A percentile compares a stretch with the other conserved stretches of the same genome.
phyloP scores from a whole-genome alignment of 2,797 vertebrate genomes.

The Antennarius maculatus region DNA sequence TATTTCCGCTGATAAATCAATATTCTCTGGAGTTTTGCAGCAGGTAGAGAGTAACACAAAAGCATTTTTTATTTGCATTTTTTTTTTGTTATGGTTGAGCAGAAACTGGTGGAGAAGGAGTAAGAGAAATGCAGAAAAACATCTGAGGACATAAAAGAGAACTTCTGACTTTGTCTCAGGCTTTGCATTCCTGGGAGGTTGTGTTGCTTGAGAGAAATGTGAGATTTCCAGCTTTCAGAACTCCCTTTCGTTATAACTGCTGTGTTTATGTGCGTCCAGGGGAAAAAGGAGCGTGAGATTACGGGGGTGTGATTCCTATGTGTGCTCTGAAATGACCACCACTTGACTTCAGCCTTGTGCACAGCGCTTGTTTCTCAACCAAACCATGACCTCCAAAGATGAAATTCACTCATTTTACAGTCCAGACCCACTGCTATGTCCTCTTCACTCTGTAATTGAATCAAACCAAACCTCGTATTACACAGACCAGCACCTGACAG shows the following conservation, averaged over 20 bases:
- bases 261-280: conserved; percentile 24
- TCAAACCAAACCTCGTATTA: conserved; percentile 48
- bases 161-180: conserved; percentile 47
- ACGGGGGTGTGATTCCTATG: conserved; percentile 4
- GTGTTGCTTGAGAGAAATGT: conserved; percentile 31
- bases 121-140: neutral
- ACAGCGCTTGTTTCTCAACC: conserved; percentile 32
- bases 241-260: conserved; percentile 42
- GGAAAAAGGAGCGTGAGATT: neutral
- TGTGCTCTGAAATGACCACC: conserved; percentile 43
- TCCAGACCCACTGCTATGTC: conserved; percentile 40
- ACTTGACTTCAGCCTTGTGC: conserved; percentile 49
- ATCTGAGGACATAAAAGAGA: neutral
- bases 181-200: conserved; percentile 49
- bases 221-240: conserved; percentile 49
- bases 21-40: conserved; percentile 19
- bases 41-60: no score
- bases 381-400: conserved; percentile 52
- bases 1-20: conserved; percentile 38
- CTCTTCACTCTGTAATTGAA: conserved; percentile 44
- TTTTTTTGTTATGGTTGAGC: conserved; percentile 2
- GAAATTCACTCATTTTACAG: conserved; percentile 42
- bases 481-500: conserved; percentile 33
- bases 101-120: conserved; percentile 4
- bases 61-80: neutral